Conservation (phyloP, 2,888 invertebrate genomes). For the Acrobasis consociella region DNA sequence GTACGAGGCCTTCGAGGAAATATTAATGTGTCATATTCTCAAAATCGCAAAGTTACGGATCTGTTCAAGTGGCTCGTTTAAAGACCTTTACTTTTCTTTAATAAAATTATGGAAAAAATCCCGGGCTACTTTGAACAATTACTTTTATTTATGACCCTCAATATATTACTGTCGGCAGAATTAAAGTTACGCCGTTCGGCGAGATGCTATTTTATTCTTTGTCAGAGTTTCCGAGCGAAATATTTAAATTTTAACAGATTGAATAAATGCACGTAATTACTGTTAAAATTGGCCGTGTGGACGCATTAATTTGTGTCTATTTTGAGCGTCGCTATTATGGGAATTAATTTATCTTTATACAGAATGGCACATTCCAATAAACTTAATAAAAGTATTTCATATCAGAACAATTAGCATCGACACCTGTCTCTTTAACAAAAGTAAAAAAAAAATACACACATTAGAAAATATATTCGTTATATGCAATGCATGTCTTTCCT, state of each 20-base stretch:
- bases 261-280: slow-evolving; percentile 25
- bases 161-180: slow-evolving; percentile 71
- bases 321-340: background rate
- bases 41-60: slow-evolving; percentile 55
- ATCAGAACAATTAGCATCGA: too few relatives aligned
- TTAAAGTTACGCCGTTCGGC: slow-evolving; percentile 62
- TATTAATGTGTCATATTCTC: slow-evolving; percentile 67
- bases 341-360: background rate
- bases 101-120: slow-evolving; percentile 76
- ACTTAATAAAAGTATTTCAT: background rate
- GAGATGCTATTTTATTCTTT: slow-evolving; percentile 59
- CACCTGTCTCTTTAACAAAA: too few relatives aligned
- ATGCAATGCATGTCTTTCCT: too few relatives aligned
- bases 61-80: slow-evolving; percentile 61
- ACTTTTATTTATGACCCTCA: slow-evolving; percentile 71
- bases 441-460: too few relatives aligned
- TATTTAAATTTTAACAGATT: slow-evolving; percentile 29
- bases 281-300: slow-evolving; percentile 18
- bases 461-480: too few relatives aligned
- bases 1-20: slow-evolving; percentile 56
- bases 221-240: slow-evolving; percentile 47
- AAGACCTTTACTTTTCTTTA: slow-evolving; percentile 68
- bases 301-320: slow-evolving; percentile 22
- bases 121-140: slow-evolving; percentile 70
- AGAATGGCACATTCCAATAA: background rate